Conservation (phyloP, 2,888 invertebrate species). For the Celastrina argiolus region DNA sequence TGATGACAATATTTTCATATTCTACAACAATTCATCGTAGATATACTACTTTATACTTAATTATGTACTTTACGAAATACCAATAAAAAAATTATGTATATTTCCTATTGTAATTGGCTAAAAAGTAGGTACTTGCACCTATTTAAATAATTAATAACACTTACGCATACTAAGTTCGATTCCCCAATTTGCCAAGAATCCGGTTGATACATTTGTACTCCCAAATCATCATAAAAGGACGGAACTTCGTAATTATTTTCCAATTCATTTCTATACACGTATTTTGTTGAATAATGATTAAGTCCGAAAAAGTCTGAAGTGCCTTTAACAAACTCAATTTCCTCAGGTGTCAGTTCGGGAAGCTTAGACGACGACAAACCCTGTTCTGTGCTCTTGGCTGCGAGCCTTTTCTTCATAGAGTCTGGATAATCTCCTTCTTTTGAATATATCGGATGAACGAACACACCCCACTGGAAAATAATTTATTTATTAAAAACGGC, state of each 20-base stretch:
- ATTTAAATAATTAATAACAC: background rate
- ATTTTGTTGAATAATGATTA: slow-evolving; percentile 79
- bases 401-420: slow-evolving; percentile 75
- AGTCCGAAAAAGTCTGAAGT: slow-evolving; percentile 62
- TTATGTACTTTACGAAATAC: no score
- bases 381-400: slow-evolving; percentile 68
- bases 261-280: slow-evolving; percentile 41
- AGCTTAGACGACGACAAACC: slow-evolving; percentile 59
- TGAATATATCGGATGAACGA: slow-evolving; percentile 78
- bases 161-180: slow-evolving; percentile 35
- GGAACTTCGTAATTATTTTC: slow-evolving; percentile 34
- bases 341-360: slow-evolving; percentile 59
- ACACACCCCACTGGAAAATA: slow-evolving; percentile 70
- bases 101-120: no score
- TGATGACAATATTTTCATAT: no score
- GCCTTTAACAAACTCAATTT: slow-evolving; percentile 49
- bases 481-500: no score
- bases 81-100: no score
- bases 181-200: slow-evolving; percentile 37
- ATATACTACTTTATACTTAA: no score
- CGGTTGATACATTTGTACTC: slow-evolving; percentile 32
- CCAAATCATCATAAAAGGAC: slow-evolving; percentile 40
- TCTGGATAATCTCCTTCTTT: slow-evolving; percentile 79
- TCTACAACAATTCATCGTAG: no score
- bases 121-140: no score